A percentile compares a stretch with the other conserved stretches of the same genome.
phyloP scores from a whole-genome alignment of 2,113 vertebrate genomes.

The Phoenicopterus ruber region DNA sequence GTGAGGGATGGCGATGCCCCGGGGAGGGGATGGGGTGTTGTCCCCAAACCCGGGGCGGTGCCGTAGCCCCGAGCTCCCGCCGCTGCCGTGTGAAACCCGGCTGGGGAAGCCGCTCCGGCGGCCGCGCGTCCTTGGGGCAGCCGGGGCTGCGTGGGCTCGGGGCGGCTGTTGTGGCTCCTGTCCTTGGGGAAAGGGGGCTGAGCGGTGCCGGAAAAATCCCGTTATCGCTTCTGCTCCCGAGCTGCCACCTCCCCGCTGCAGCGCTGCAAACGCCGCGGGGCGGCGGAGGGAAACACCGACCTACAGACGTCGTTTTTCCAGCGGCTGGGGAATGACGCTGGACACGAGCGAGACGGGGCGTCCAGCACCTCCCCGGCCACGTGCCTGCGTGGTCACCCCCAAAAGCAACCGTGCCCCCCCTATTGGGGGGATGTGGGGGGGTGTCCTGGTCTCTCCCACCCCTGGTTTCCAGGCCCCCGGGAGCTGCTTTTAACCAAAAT shows the following conservation, averaged over 20 bases:
- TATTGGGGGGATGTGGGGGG: no score
- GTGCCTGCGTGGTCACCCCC: background rate
- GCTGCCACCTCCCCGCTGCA: background rate
- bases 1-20: rapidly evolving
- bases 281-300: rapidly evolving
- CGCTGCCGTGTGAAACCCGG: rapidly evolving
- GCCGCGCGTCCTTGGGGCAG: background rate
- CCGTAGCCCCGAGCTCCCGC: background rate
- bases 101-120: background rate
- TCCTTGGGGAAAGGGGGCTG: background rate
- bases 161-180: background rate
- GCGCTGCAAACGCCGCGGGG: background rate
- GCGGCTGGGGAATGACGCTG: background rate
- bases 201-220: background rate
- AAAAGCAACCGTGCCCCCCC: rapidly evolving
- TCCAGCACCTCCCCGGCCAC: background rate
- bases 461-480: background rate
- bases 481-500: background rate
- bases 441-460: rapidly evolving
- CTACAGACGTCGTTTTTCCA: rapidly evolving
- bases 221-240: background rate
- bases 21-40: background rate
- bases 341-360: rapidly evolving
- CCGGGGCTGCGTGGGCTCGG: background rate
- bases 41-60: background rate